These are phyloP conservation scores for Callaeas wilsoni DNA, from an alignment of 2,113 vertebrate genomes.

Conservation along the genomic window DNA sequence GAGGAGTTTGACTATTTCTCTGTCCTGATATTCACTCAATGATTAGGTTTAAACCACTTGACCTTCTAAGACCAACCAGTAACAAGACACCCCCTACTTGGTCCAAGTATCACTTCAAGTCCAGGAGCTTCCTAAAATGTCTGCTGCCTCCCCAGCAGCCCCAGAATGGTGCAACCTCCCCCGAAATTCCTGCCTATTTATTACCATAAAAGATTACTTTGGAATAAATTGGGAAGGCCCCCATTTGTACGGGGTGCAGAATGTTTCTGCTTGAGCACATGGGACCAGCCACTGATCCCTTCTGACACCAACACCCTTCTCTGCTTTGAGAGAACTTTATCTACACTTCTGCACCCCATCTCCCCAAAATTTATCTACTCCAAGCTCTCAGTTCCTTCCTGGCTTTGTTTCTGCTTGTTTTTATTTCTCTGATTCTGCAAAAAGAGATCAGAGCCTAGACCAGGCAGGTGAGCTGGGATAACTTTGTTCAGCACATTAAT, in stretches of 20 bases:
- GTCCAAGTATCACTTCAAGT: not conserved
- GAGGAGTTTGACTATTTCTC: not conserved
- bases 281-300: not conserved
- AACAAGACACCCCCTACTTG: slow-evolving; percentile 31
- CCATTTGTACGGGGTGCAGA: not conserved
- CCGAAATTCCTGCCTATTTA: not conserved
- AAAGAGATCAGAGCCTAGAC: not conserved
- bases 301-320: not conserved
- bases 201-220: not conserved
- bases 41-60: not conserved
- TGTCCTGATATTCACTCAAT: not conserved
- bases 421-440: not conserved
- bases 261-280: not conserved
- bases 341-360: not conserved
- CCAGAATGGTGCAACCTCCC: slow-evolving; percentile 11
- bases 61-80: slow-evolving; percentile 3
- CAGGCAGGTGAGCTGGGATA: not conserved
- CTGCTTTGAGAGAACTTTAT: not conserved
- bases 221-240: not conserved
- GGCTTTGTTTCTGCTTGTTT: not conserved
- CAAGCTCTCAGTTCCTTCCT: not conserved
- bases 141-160: slow-evolving; percentile 13
- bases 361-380: not conserved
- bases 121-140: slow-evolving; percentile 30
- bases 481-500: not conserved